Evolutionary conservation across 2,113 vertebrate species (phyloP), one percentile per base, ranked within the genome.

Genomic region (Noctilio leporinus): DNA sequence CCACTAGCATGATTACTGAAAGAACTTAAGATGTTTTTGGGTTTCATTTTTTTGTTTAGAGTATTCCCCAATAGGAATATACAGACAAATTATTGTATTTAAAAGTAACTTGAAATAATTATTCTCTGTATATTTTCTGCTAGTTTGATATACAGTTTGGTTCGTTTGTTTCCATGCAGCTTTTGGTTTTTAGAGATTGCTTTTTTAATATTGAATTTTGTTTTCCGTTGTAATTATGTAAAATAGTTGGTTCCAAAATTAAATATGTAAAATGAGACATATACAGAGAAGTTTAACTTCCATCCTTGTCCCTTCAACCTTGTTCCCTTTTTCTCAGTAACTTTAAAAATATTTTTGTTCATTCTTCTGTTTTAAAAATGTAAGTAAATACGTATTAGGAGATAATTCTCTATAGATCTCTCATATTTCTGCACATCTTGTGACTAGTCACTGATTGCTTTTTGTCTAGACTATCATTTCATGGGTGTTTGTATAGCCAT

Each of bases 21-120:
- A 91, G 62, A 49, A 78, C 8, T 92, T 45, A 95, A 83, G 22
- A 51, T 88, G 70, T 47, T 95, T 94, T 82, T 70, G 83, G 12
- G 82, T 91, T 93, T 95, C 12, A 30, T 93, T 93, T 93, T 85
- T 88, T 51, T 14, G 15, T 76, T 77, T 69, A 86, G 72, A 91
- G 38, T 59, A 53, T 90, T 89, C 55, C 26, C 33, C 67, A 85
- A 17, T 76, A 77, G 84, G 67, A 57, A 92, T 55, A 9, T 49
- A 49, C 12, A 91, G 67, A 86, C 51, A 95, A 91, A 95, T 93
- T 53, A 78, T 35, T 86, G 7, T 95, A 89, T 91, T 94, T 96
- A 92, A 96, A 95, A 84, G 65, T 94, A 87, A 89, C 59, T 80
- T n/a, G 30, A 96, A 96, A 89, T 92, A 96, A 95, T 95, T 93